Conservation (phyloP, 2,888 invertebrate species). For the Pammene aurita region DNA sequence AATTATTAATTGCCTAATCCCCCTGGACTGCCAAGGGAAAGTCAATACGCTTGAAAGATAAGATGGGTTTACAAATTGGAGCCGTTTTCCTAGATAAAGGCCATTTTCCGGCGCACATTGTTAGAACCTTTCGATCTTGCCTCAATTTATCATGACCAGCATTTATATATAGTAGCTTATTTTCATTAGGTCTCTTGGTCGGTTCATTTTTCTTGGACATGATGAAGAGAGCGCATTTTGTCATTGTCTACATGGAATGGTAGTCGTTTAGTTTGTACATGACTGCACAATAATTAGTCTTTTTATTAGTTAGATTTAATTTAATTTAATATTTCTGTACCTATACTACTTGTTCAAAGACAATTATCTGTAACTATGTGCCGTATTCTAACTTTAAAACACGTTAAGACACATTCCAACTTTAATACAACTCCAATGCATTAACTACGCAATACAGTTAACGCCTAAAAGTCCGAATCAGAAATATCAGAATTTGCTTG, state of each 20-base stretch:
- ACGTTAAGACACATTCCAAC: no score
- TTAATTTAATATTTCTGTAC: no score
- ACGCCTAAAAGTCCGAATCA: no score
- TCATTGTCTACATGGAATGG: not conserved
- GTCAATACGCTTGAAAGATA: slow-evolving; percentile 4
- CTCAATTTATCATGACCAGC: slow-evolving; percentile 15
- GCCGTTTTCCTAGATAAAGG: slow-evolving; percentile 7
- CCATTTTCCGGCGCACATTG: slow-evolving; percentile 7
- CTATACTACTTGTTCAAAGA: no score
- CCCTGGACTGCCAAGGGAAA: not conserved
- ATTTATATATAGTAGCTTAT: slow-evolving; percentile 8
- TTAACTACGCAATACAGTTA: no score
- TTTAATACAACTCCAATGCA: no score
- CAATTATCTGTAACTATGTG: no score
- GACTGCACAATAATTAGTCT: not conserved
- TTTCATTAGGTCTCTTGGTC: slow-evolving; percentile 12
- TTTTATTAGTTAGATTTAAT: no score
- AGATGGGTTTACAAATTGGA: slow-evolving; percentile 12
- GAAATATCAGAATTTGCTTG: no score
- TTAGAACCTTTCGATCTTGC: slow-evolving; percentile 7
- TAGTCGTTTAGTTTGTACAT: not conserved
- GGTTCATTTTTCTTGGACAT: not conserved
- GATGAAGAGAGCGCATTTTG: slow-evolving; percentile 1
- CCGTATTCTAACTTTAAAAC: no score
- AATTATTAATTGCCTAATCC: slow-evolving; percentile 8